Base-by-base conservation (phyloP, 2,888 invertebrate species). In the Diadromus collaris region DNA sequence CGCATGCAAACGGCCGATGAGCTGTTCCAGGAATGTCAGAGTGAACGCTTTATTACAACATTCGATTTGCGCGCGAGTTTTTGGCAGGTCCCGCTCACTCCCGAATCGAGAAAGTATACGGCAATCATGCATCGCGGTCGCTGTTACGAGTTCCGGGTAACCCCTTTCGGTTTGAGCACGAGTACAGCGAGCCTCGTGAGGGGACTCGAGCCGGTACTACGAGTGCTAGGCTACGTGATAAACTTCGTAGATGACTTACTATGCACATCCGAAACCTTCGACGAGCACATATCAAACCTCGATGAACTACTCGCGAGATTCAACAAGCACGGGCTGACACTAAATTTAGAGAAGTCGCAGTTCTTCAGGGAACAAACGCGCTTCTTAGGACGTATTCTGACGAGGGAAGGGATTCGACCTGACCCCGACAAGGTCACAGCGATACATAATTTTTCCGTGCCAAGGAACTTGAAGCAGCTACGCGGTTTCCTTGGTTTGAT, bases 391-490 rank as follows among this genome's bases (percentile, higher is more conserved):
- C 67, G 73, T 16, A 19, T 32, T 24, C 38, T 77, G 2, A 73
- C 58, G 0, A 44, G 6, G 0, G 27, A 68, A 0, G 68, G 70
- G 3, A 56, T 75, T 16, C 19, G n/a, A 6, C 46, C 46, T 1
- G 46, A 46, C n/a, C 46, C 46, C 0, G n/a, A 46, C 1, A 46
- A 46, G 4, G n/a, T 46, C 2, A 13, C 44, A 16, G 44, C 44
- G 0, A 79, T 79, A 5, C 32, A 32, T 0, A 41, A 70, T 6
- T 75, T 54, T 10, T 38, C 58, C 0, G 19, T n/a, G 1, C 75
- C 79, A 1, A 65, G 13, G n/a, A 79, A 75, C 7, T 21, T 24
- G 2, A 70, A 70, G 24, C 70, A 76, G 16, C 24, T 67, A n/a
- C 46, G n/a, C 19, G n/a, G n/a, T n/a, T n/a, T n/a, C n/a, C n/a